Conservation (phyloP, 1,140 invertebrate genomes). For the Apis cerana region DNA sequence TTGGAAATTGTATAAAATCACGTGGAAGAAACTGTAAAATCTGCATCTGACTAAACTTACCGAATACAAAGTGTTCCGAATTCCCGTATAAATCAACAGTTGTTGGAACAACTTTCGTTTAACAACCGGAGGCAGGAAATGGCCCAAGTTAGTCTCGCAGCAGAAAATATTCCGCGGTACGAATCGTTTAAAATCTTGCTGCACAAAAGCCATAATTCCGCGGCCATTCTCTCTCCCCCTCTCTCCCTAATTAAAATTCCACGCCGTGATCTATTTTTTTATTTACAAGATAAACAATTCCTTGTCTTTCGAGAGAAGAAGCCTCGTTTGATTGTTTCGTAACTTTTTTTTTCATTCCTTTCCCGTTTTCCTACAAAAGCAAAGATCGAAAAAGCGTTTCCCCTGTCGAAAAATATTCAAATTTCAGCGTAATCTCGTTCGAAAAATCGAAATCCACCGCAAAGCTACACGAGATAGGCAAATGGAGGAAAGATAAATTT, state of each 20-base stretch:
- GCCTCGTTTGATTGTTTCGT: background rate
- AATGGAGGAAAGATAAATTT: too few relatives aligned
- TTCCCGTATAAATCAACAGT: conserved; percentile 5
- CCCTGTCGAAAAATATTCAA: too few relatives aligned
- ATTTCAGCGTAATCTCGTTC: too few relatives aligned
- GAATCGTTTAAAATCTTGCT: background rate
- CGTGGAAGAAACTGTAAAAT: background rate
- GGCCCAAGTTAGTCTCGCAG: background rate
- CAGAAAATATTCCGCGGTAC: background rate
- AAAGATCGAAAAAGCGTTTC: too few relatives aligned
- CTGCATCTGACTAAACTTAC: background rate
- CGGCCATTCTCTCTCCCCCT: too few relatives aligned
- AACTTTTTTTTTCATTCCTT: background rate
- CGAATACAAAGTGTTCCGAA: conserved; percentile 2
- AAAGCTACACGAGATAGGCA: too few relatives aligned
- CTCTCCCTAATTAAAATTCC: background rate
- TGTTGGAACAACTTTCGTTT: background rate
- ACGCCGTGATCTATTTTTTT: background rate
- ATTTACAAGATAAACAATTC: background rate
- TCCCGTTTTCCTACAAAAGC: too few relatives aligned
- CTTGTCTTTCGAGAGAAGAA: background rate
- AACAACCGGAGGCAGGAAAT: background rate
- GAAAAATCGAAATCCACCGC: too few relatives aligned
- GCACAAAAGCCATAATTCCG: background rate
- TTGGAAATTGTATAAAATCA: background rate